These are phyloP conservation scores for Dasysyrphus tricinctus DNA, from an alignment of 2,888 invertebrate genomes.

Conservation along the genomic window DNA sequence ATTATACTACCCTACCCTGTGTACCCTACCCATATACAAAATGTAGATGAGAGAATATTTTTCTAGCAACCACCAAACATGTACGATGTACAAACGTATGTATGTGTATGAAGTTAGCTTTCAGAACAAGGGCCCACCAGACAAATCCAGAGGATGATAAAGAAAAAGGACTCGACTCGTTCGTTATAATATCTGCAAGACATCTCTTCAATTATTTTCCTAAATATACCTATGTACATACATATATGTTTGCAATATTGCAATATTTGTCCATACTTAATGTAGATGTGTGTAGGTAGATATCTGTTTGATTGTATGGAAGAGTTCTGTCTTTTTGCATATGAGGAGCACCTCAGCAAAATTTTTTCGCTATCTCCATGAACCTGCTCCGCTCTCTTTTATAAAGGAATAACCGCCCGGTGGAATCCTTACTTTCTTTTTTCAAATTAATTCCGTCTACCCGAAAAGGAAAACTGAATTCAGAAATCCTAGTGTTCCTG, in stretches of 20 bases:
- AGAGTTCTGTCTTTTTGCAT: slow-evolving; percentile 38
- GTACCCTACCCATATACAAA: slow-evolving; percentile 36
- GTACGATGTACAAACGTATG: background rate
- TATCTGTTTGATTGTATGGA: slow-evolving; percentile 24
- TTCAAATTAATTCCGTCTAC: slow-evolving; percentile 55
- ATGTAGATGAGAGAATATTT: slow-evolving; percentile 15
- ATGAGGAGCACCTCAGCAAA: slow-evolving; percentile 36
- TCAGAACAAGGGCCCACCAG: slow-evolving; percentile 59
- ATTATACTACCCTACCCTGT: slow-evolving; percentile 51
- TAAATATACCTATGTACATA: slow-evolving; percentile 56
- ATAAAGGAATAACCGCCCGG: slow-evolving; percentile 60
- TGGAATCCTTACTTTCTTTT: slow-evolving; percentile 58
- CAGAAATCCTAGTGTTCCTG: slow-evolving; percentile 48
- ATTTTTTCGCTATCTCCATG: slow-evolving; percentile 38
- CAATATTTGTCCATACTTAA: slow-evolving; percentile 39
- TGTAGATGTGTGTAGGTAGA: background rate
- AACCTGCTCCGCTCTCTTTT: slow-evolving; percentile 35
- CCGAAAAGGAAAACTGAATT: slow-evolving; percentile 55
- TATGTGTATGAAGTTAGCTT: slow-evolving; percentile 65
- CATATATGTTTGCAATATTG: slow-evolving; percentile 53
- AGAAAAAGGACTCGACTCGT: slow-evolving; percentile 72
- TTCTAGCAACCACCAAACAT: slow-evolving; percentile 16
- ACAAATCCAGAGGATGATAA: slow-evolving; percentile 69
- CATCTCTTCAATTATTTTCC: slow-evolving; percentile 73
- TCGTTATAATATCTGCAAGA: slow-evolving; percentile 74